phyloP scores from a whole-genome alignment of 1,140 invertebrate genomes.

The Brachionus rotundiformis region DNA sequence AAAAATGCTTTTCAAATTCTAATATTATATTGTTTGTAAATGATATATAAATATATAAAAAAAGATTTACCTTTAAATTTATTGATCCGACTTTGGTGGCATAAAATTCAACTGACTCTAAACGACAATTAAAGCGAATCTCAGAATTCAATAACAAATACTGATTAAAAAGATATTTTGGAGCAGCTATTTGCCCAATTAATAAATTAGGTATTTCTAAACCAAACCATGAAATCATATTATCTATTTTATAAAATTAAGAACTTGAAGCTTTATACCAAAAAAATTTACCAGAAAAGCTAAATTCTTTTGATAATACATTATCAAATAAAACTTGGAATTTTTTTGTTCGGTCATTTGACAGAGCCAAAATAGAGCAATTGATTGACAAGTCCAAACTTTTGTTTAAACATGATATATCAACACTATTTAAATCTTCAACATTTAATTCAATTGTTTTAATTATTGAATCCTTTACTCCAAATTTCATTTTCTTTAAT shows the following conservation, averaged over 20 bases:
- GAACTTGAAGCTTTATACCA: too few species aligned
- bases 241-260: neutral
- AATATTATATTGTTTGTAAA: neutral
- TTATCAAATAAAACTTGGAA: neutral
- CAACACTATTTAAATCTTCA: neutral
- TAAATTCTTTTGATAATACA: neutral
- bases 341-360: neutral
- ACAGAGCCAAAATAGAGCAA: neutral
- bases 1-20: neutral
- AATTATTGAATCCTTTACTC: neutral
- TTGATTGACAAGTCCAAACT: neutral
- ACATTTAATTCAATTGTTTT: neutral
- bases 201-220: neutral
- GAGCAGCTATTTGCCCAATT: neutral
- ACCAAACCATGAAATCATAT: neutral
- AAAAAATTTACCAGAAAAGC: neutral
- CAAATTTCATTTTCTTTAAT: neutral
- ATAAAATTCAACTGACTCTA: neutral
- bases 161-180: neutral
- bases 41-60: neutral
- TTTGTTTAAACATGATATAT: neutral
- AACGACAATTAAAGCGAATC: neutral
- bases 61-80: neutral
- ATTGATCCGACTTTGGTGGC: neutral
- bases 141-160: neutral